Evolutionary conservation across 1,140 invertebrate genomes (phyloP), one percentile per base, ranked within the genome.

Genomic region (Drosophila pectinifera): DNA sequence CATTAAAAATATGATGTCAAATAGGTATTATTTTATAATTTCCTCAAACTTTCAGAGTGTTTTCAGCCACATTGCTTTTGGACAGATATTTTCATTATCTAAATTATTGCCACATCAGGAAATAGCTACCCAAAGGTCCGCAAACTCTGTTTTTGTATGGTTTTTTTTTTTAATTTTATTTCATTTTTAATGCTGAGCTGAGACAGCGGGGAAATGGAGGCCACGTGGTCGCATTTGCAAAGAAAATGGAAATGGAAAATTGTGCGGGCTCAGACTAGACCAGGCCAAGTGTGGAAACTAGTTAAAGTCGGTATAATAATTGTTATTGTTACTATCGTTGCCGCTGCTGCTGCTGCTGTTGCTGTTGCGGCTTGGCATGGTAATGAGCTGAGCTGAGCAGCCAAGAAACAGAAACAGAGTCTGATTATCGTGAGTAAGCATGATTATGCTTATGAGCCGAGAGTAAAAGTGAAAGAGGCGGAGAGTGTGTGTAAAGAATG

Each of bases 231-330:
- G 84, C 84, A 88, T 89, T 88, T 74, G 84, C 84, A 89, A 88
- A 80, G 84, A 83, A 88, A 88, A 88, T 88, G 80, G 73, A 81
- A 81, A 85, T 68, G 83, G 70, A 89, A 89, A 90, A 89, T 84
- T 84, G 72, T 90, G 84, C 84, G 82, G 83, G 82, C 42, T 42
- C 11, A 73, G 82, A 88, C 82, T 86, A 89, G 85, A 89, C 67
- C 80, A 89, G 84, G 84, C 84, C 84, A 89, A 84, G 84, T 89
- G 77, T 89, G 84, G 84, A 89, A 89, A 89, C 84, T 89, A 89
- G 84, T 84, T 88, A 80, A 88, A 74, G 72, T 83, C 63, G 67
- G 79, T 83, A 86, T 89, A 83, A 89, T 86, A 86, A 86, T 86
- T 89, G 75, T 86, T 77, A 86, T 89, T 86, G 83, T 89, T 78